These are phyloP conservation scores for fruit fly (Drosophila melanogaster) DNA, from an alignment of 1,140 invertebrate genomes.

Conservation along the genomic window DNA sequence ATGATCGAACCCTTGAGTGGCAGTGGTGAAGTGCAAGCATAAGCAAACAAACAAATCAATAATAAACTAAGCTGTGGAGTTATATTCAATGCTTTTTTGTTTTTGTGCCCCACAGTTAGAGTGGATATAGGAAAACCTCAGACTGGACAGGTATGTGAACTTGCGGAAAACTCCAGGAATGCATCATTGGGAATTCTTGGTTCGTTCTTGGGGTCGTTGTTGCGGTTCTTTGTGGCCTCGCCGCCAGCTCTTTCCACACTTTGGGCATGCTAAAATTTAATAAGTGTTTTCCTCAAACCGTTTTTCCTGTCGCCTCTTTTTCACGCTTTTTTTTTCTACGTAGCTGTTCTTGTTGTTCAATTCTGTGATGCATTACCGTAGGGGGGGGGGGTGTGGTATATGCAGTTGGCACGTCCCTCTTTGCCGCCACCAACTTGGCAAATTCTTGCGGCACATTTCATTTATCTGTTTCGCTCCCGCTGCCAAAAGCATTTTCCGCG, in stretches of 20 bases:
- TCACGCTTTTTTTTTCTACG: constrained; percentile 46
- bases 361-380: constrained; percentile 55
- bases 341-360: constrained; percentile 52
- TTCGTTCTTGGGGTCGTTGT: constrained; percentile 50
- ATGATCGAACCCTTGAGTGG: constrained; percentile 59
- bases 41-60: constrained; percentile 16
- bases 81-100: constrained; percentile 34
- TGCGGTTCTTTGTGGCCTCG: constrained; percentile 30
- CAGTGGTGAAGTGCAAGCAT: constrained; percentile 65
- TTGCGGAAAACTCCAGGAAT: constrained; percentile 28
- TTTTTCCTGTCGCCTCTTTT: constrained; percentile 65
- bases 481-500: constrained; percentile 24
- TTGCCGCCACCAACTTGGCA: constrained; percentile 28
- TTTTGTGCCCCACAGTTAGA: constrained; percentile 33
- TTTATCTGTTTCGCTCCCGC: constrained; percentile 19
- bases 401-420: constrained; percentile 46
- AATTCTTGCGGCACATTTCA: constrained; percentile 66
- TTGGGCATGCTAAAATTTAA: constrained; percentile 76
- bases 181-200: constrained; percentile 7
- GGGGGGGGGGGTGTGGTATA: no score
- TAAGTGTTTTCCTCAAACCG: constrained; percentile 77
- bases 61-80: constrained; percentile 18
- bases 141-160: constrained; percentile 58
- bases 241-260: constrained; percentile 17
- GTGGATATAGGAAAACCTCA: constrained; percentile 56